Percentiles rank a stretch among this genome's conserved stretches.
These are phyloP conservation scores for Coracopsis vasa DNA, from an alignment of 2,113 vertebrate species.

Conservation along the genomic window DNA sequence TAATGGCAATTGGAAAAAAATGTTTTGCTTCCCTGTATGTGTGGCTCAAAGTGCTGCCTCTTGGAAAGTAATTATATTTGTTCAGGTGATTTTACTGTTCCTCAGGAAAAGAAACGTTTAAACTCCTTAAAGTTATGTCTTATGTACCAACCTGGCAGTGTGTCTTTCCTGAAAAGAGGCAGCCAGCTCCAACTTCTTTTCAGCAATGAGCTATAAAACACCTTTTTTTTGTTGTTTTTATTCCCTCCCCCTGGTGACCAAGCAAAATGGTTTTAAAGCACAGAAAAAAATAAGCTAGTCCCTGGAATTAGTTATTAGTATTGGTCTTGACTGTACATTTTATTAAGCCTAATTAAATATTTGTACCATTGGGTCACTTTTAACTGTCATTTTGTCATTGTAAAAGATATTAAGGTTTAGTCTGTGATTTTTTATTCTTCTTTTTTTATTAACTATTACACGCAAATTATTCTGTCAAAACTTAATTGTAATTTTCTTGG, in stretches of 20 bases:
- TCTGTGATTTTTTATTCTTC: not conserved
- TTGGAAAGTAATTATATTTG: not conserved
- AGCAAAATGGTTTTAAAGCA: not conserved
- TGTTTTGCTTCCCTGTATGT: not conserved
- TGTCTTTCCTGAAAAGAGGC: not conserved
- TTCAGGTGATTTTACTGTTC: not conserved
- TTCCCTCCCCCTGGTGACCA: not conserved
- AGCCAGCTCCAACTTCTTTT: not conserved
- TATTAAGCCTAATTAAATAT: not conserved
- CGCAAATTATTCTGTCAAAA: conserved; percentile 16
- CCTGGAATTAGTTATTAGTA: not conserved
- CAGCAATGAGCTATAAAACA: not conserved
- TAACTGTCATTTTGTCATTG: conserved; percentile 27
- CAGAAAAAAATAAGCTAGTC: not conserved
- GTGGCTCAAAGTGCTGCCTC: not conserved
- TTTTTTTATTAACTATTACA: not conserved
- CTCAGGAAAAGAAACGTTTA: not conserved
- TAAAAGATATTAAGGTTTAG: not conserved
- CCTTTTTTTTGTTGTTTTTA: not conserved
- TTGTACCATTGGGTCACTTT: not conserved
- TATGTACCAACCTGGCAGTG: not conserved
- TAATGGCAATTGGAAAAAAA: not conserved
- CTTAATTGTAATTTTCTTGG: not conserved
- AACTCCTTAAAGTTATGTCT: not conserved
- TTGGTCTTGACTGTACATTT: not conserved